phyloP scores from a whole-genome alignment of 2,113 vertebrate genomes.

The Probosciger aterrimus region DNA sequence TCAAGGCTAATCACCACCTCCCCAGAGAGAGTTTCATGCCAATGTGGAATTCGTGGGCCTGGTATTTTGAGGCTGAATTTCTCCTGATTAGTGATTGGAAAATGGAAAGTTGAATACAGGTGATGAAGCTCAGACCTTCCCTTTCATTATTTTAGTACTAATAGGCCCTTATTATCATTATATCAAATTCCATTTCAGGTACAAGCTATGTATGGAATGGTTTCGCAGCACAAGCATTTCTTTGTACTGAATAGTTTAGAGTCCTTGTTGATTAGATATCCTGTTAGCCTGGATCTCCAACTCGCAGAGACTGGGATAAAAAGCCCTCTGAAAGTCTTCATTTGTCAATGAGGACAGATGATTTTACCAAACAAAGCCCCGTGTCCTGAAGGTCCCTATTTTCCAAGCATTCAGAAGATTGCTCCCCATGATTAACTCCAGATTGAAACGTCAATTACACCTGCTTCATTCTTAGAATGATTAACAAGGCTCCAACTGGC shows the following conservation, averaged over 20 bases:
- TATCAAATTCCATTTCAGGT: not conserved
- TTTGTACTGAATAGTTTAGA: slow-evolving; percentile 30
- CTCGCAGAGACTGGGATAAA: not conserved
- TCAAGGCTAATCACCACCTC: not conserved
- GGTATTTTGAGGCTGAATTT: not conserved
- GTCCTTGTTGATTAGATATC: not conserved
- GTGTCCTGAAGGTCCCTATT: slow-evolving; percentile 34
- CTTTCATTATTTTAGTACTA: not conserved
- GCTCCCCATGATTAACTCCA: slow-evolving; percentile 23
- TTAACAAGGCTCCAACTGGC: not conserved
- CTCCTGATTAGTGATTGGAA: not conserved
- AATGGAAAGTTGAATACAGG: not conserved
- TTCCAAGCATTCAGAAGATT: slow-evolving; percentile 42
- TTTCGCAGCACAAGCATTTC: slow-evolving; percentile 4
- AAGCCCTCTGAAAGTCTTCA: not conserved
- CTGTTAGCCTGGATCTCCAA: not conserved
- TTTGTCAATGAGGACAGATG: slow-evolving; percentile 16
- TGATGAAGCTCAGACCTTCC: not conserved
- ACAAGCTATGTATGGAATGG: not conserved
- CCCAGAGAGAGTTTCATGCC: not conserved
- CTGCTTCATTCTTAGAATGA: slow-evolving; percentile 46
- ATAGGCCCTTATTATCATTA: not conserved
- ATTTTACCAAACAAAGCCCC: slow-evolving; percentile 7
- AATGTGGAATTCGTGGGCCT: not conserved
- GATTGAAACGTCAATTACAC: slow-evolving; percentile 60